A percentile compares a stretch with the other conserved stretches of the same genome.
phyloP scores from a whole-genome alignment of 2,888 invertebrate genomes.

The Napeogenes inachia region DNA sequence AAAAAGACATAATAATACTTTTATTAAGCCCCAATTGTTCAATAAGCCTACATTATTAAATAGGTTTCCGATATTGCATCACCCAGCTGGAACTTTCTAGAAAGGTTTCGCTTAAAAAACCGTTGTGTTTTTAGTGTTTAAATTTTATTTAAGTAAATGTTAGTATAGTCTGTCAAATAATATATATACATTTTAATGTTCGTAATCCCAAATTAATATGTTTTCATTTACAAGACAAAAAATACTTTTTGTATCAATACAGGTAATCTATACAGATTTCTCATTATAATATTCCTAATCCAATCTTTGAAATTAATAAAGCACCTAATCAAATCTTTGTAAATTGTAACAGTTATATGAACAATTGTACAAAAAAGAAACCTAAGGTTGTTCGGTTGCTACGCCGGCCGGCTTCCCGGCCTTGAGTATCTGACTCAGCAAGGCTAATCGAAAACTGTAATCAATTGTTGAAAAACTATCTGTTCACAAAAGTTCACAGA shows the following conservation, averaged over 20 bases:
- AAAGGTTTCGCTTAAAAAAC: constrained; percentile 13
- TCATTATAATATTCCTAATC: too few species aligned
- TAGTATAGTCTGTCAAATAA: too few species aligned
- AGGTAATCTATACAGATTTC: too few species aligned
- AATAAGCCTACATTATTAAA: constrained; percentile 1
- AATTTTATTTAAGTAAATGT: too few species aligned
- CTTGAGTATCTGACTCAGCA: constrained; percentile 43
- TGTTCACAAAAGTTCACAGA: neutral
- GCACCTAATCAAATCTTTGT: constrained; percentile 35
- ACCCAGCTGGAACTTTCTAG: constrained; percentile 36
- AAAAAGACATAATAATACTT: constrained; percentile 9
- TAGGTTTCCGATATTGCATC: constrained; percentile 40
- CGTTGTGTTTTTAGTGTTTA: neutral
- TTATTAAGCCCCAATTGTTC: neutral
- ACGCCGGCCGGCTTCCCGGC: constrained; percentile 68
- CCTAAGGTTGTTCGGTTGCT: constrained; percentile 49
- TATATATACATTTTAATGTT: too few species aligned
- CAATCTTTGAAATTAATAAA: too few species aligned
- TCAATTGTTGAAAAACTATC: neutral
- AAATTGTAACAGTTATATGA: constrained; percentile 47
- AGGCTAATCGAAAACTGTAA: constrained; percentile 33
- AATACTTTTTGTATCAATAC: too few species aligned
- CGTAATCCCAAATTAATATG: too few species aligned
- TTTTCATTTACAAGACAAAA: too few species aligned
- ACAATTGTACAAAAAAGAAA: constrained; percentile 51